Evolutionary conservation across 1,140 invertebrate species (phyloP), one percentile per base, ranked within the genome.

Genomic region (Sarcophaga bullata): DNA sequence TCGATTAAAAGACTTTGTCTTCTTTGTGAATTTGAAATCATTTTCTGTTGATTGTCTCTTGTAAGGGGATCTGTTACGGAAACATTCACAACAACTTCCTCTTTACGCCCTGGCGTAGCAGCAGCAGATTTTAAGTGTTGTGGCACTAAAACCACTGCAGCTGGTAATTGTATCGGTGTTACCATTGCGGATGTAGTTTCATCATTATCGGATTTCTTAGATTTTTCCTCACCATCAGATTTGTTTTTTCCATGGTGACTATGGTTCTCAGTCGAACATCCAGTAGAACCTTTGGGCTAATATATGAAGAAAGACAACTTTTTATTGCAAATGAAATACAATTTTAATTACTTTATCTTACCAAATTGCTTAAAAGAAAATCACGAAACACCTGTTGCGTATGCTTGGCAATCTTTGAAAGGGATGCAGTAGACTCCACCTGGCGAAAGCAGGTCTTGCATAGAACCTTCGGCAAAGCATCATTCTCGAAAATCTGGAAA

Each of bases 381-480:
- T 89, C 86, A 0, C 81, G 84, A 82, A 89, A 88, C 2, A 87
- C 87, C 8, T 84, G 83, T 80, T 89, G 86, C 2, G 88, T 89
- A 49, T 89, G 86, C 50, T 89, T 88, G 6, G 88, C 88, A 54
- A 89, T 89, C 25, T 89, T 89, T 4, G 88, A 89, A 11, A 89
- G 83, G 5, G 87, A 89, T 0, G 87, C 88, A 0, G 87, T 89
- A 9, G 88, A 87, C 83, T 88, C 88, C 52, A 89, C 87, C 78
- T 89, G 87, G 8, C 88, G 86, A 83, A 87, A 89, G 76, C 88
- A 89, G 10, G 87, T 84, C 82, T 89, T 89, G 62, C 88, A 89
- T 6, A 89, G 83, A 15, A 88, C 85, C 80, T 89, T 89, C 15
- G 88, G 88, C 7, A 89, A 75, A 10, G 85, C 84, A 81, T 89